Evolutionary conservation across 2,797 vertebrate genomes (phyloP).

Genomic region (Hydrolagus colliei): DNA sequence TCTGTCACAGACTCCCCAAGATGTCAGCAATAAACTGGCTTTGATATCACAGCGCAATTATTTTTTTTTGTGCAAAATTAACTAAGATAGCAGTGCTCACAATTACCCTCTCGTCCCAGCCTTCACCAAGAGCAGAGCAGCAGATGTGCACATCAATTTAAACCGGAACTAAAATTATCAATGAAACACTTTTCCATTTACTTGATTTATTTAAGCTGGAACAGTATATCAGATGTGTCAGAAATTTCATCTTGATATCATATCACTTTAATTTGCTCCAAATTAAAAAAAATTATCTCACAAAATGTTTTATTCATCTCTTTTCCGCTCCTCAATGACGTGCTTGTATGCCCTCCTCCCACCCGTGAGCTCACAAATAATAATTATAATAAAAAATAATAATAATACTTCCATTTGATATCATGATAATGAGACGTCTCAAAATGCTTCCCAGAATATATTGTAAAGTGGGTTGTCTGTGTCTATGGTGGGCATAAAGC

Average conservation of each 20-base stretch:
- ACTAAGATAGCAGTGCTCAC: constrained; percentile 17
- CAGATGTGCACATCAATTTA: constrained; percentile 17
- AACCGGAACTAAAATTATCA: constrained; percentile 22
- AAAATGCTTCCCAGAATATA: too few species aligned
- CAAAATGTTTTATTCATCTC: background rate
- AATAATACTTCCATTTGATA: too few species aligned
- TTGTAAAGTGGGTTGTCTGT: too few species aligned
- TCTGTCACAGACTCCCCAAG: constrained; percentile 22
- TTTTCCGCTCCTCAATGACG: background rate
- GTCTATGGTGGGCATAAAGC: too few species aligned
- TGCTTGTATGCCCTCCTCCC: too few species aligned
- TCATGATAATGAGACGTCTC: too few species aligned
- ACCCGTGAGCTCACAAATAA: too few species aligned
- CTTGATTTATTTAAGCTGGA: background rate
- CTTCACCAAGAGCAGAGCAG: background rate
- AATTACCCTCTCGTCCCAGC: background rate
- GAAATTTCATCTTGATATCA: background rate
- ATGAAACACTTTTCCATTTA: background rate
- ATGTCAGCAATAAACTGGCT: constrained; percentile 25
- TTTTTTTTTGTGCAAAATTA: constrained; percentile 11
- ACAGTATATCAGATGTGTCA: background rate
- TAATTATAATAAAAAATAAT: too few species aligned
- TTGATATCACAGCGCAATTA: constrained; percentile 9
- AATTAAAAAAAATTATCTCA: background rate
- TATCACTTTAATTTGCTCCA: constrained; percentile 20